phyloP scores from a whole-genome alignment of 2,888 invertebrate genomes.

The Laothoe populi region DNA sequence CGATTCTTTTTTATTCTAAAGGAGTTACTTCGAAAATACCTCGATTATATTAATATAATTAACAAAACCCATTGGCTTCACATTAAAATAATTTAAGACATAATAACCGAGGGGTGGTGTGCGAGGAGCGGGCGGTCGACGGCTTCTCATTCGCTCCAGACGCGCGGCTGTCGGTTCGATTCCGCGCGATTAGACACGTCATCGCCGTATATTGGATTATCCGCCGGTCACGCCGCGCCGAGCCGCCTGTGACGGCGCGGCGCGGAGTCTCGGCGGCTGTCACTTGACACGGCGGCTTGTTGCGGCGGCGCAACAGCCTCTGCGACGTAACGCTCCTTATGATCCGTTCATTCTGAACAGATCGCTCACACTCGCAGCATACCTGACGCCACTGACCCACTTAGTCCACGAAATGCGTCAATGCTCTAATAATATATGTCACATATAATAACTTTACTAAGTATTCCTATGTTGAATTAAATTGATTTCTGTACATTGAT shows the following conservation, averaged over 20 bases:
- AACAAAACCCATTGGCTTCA: too few species aligned
- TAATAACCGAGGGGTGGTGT: not conserved
- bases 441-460: too few species aligned
- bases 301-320: constrained; percentile 8
- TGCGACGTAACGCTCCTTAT: constrained; percentile 4
- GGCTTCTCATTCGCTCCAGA: constrained; percentile 10
- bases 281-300: not conserved
- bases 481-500: too few species aligned
- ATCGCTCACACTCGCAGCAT: not conserved
- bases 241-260: constrained; percentile 24
- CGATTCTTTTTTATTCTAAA: too few species aligned
- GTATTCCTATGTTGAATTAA: too few species aligned
- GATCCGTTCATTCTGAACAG: not conserved
- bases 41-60: too few species aligned
- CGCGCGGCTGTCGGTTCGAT: constrained; percentile 27
- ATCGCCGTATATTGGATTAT: constrained; percentile 24
- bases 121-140: not conserved
- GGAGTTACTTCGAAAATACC: too few species aligned
- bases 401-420: too few species aligned
- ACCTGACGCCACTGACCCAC: too few species aligned
- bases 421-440: too few species aligned
- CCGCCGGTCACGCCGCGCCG: constrained; percentile 21
- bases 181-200: constrained; percentile 25
- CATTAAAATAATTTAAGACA: not conserved
- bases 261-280: not conserved